A percentile compares a stretch with the other conserved stretches of the same genome.
These are phyloP conservation scores for Pocota personata DNA, from an alignment of 2,888 invertebrate genomes.

Conservation along the genomic window DNA sequence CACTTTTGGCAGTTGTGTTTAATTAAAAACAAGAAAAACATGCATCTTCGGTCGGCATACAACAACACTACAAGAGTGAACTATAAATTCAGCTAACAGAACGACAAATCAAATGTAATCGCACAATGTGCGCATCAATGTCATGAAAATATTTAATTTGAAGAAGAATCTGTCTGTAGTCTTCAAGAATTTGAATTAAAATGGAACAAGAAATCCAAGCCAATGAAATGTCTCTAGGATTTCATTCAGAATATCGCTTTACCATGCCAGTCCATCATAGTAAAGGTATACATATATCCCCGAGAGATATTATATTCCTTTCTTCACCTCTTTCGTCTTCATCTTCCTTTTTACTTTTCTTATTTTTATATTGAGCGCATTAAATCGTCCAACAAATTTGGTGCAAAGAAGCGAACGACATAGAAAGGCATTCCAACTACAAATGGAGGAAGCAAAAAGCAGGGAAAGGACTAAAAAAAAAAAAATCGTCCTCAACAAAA, in stretches of 20 bases:
- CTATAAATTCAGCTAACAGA: neutral
- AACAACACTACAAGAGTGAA: neutral
- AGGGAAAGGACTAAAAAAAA: neutral
- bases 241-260: constrained; percentile 11
- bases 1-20: constrained; percentile 52
- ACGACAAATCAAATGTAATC: constrained; percentile 5
- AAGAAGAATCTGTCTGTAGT: neutral
- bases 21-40: constrained; percentile 44
- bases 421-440: constrained; percentile 31
- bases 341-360: neutral
- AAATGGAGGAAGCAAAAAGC: constrained; percentile 25
- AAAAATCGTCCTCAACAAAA: constrained; percentile 1
- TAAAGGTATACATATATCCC: constrained; percentile 22
- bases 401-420: constrained; percentile 17
- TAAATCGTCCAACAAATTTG: constrained; percentile 48
- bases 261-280: neutral
- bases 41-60: neutral
- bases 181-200: constrained; percentile 17
- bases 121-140: constrained; percentile 40
- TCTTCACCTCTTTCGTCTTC: neutral
- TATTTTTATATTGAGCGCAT: constrained; percentile 36
- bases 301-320: constrained; percentile 5
- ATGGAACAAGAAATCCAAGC: constrained; percentile 5
- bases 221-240: constrained; percentile 32
- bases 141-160: constrained; percentile 17